These are phyloP conservation scores for Tiaroga cobitis DNA, from an alignment of 2,797 vertebrate species.

Conservation along the genomic window DNA sequence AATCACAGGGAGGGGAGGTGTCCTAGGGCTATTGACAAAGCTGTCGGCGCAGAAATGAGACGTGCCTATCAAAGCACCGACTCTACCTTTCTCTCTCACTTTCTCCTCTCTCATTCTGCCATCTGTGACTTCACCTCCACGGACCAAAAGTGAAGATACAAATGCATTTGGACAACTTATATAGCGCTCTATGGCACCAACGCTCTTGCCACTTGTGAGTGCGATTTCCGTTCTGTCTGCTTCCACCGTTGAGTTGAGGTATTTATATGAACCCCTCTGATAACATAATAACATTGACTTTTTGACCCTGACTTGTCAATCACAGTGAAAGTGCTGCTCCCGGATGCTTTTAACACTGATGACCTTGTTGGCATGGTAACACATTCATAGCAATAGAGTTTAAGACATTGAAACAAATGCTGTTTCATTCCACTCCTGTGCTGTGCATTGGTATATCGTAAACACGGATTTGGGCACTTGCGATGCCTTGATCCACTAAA, in stretches of 20 bases:
- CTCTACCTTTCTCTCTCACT: constrained; percentile 55
- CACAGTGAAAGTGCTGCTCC: constrained; percentile 25
- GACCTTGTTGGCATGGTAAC: constrained; percentile 45
- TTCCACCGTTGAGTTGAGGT: neutral
- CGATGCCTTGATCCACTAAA: neutral
- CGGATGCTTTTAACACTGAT: constrained; percentile 38
- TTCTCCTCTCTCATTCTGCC: constrained; percentile 51
- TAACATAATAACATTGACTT: constrained; percentile 45
- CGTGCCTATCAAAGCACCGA: constrained; percentile 76
- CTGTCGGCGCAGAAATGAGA: constrained; percentile 80
- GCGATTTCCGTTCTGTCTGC: constrained; percentile 23
- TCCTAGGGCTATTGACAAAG: constrained; percentile 81
- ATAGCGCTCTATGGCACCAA: constrained; percentile 40
- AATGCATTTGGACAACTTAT: constrained; percentile 36
- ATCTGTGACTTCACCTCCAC: constrained; percentile 54
- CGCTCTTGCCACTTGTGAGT: constrained; percentile 1
- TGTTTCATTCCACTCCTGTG: constrained; percentile 6
- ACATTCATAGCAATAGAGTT: constrained; percentile 1
- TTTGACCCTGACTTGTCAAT: constrained; percentile 49
- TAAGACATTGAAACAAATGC: constrained; percentile 27
- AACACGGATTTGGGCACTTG: neutral
- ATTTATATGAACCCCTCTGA: constrained; percentile 35
- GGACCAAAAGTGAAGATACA: constrained; percentile 43
- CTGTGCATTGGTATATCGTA: neutral
- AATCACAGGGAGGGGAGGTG: constrained; percentile 71